Conservation (phyloP, 1,140 invertebrate species). For the Drosophila insularis region DNA sequence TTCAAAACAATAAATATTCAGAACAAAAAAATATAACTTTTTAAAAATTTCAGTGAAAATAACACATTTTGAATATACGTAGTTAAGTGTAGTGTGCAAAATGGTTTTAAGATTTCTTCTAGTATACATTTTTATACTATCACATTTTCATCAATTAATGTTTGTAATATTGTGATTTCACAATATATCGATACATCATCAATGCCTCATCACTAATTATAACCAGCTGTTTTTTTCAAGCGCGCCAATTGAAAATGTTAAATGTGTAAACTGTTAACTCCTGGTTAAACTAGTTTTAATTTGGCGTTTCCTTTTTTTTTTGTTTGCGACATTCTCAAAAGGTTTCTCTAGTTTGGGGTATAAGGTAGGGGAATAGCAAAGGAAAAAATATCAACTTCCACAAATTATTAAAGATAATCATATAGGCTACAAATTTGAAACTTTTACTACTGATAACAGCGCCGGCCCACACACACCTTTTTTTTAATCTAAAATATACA, state of each 20-base stretch:
- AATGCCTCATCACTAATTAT: neutral
- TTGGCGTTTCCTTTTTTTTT: neutral
- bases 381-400: neutral
- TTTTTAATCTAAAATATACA: neutral
- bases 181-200: constrained; percentile 12
- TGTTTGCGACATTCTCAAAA: neutral
- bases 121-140: no score
- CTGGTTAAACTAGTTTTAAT: constrained; percentile 5
- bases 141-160: neutral
- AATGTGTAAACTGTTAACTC: neutral
- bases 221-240: constrained; percentile 8
- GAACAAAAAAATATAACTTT: neutral
- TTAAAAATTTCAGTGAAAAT: neutral
- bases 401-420: neutral
- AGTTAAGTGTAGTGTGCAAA: no score
- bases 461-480: neutral
- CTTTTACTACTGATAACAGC: neutral
- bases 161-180: neutral
- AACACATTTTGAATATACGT: no score
- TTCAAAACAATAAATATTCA: neutral
- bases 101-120: no score
- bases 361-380: neutral
- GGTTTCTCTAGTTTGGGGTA: neutral
- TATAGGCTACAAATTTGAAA: neutral
- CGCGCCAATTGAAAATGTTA: constrained; percentile 1